A percentile compares a stretch with the other conserved stretches of the same genome.
phyloP scores from a whole-genome alignment of 2,113 vertebrate genomes.

The Nesogale talazaci region DNA sequence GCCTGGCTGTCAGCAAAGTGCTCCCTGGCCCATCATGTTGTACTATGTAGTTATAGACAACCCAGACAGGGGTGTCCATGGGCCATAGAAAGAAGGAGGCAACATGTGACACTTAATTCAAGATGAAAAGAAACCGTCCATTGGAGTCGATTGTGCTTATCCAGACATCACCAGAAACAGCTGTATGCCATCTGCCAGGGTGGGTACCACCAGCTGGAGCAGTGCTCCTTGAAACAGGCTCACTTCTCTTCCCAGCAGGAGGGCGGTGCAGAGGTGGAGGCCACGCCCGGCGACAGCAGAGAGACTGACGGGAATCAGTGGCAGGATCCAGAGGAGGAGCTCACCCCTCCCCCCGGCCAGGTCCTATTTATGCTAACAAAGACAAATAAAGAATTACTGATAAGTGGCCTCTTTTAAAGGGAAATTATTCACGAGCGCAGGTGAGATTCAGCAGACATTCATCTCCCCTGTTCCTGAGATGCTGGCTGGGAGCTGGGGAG shows the following conservation, averaged over 20 bases:
- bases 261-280: constrained; percentile 62
- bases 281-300: constrained; percentile 42
- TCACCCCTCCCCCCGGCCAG: neutral
- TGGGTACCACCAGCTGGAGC: constrained; percentile 30
- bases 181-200: constrained; percentile 66
- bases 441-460: constrained; percentile 64
- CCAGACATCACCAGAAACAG: constrained; percentile 72
- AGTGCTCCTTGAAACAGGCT: neutral
- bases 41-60: constrained; percentile 50
- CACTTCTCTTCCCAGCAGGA: neutral
- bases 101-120: constrained; percentile 72
- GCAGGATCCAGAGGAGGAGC: neutral
- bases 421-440: constrained; percentile 79
- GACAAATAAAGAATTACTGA: constrained; percentile 75
- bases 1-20: neutral
- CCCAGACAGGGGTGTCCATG: constrained; percentile 42
- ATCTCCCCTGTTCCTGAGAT: neutral
- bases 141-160: constrained; percentile 69
- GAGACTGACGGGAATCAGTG: neutral
- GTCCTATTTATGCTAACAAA: constrained; percentile 70
- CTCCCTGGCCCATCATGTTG: constrained; percentile 32
- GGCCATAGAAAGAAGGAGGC: constrained; percentile 63
- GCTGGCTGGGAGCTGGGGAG: too few species aligned
- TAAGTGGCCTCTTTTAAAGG: constrained; percentile 77
- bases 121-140: constrained; percentile 71